Evolutionary conservation across 2,113 vertebrate genomes (phyloP).

Genomic region (Anguilla japonica): DNA sequence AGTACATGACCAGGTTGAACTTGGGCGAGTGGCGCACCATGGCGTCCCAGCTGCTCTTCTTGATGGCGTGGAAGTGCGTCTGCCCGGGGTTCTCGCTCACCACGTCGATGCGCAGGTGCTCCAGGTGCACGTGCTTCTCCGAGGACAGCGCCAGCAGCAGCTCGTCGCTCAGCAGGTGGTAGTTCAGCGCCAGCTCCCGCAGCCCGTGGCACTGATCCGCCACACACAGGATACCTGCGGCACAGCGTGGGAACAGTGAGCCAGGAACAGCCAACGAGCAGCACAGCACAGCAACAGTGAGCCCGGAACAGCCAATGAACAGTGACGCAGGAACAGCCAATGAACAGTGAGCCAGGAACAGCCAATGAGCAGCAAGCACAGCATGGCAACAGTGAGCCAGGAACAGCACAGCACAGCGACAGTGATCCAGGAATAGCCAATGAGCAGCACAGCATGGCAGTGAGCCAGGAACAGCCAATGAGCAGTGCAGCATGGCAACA

Average conservation of each 20-base stretch:
- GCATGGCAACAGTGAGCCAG: too few relatives aligned
- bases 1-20: constrained; percentile 98
- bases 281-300: neutral
- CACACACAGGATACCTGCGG: constrained; percentile 77
- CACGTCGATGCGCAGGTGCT: constrained; percentile 95
- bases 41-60: constrained; percentile 99
- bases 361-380: too few relatives aligned
- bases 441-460: too few relatives aligned
- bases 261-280: neutral
- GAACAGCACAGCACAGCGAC: too few relatives aligned
- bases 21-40: constrained; percentile 94
- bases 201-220: constrained; percentile 94
- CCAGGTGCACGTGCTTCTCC: constrained; percentile 90
- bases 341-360: too few relatives aligned
- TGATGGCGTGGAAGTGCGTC: constrained; percentile 89
- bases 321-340: too few relatives aligned
- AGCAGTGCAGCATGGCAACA: too few relatives aligned
- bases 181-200: constrained; percentile 90
- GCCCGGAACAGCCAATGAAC: too few relatives aligned
- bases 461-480: too few relatives aligned
- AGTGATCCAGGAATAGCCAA: too few relatives aligned
- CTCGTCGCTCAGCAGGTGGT: constrained; percentile 89
- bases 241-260: neutral
- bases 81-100: constrained; percentile 94
- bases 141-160: constrained; percentile 93